Percentiles rank a stretch among this genome's conserved stretches.
These are phyloP conservation scores for Abramis brama DNA, from an alignment of 2,113 vertebrate species.

Conservation along the genomic window DNA sequence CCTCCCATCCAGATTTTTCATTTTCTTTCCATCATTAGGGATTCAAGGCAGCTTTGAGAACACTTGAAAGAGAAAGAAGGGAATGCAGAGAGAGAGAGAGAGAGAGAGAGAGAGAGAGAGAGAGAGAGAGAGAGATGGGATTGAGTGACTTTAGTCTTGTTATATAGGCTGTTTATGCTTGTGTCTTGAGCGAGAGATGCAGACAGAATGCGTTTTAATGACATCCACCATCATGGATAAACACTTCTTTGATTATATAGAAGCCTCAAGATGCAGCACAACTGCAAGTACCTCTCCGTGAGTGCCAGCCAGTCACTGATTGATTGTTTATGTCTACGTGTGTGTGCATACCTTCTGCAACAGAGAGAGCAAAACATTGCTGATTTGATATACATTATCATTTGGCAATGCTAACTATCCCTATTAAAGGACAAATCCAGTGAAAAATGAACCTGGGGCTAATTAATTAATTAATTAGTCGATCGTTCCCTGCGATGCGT, in stretches of 20 bases:
- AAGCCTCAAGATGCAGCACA: constrained; percentile 9
- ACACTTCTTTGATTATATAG: constrained; percentile 38
- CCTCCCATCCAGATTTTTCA: constrained; percentile 5
- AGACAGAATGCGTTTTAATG: constrained; percentile 23
- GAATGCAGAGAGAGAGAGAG: not conserved
- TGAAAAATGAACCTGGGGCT: too few relatives aligned
- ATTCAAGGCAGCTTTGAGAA: constrained; percentile 28
- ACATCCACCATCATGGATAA: constrained; percentile 21
- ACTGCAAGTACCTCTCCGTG: not conserved
- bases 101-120: too few relatives aligned
- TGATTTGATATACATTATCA: constrained; percentile 10
- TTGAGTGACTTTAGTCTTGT: constrained; percentile 11
- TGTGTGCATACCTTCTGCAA: not conserved
- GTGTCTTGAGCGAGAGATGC: not conserved
- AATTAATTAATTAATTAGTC: too few relatives aligned
- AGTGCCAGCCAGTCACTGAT: constrained; percentile 14
- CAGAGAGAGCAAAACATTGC: not conserved
- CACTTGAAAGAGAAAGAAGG: not conserved
- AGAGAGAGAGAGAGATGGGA: too few relatives aligned
- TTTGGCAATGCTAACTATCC: not conserved
- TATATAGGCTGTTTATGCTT: not conserved
- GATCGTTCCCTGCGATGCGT: too few relatives aligned
- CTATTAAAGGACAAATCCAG: too few relatives aligned
- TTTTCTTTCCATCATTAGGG: constrained; percentile 24
- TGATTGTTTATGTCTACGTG: constrained; percentile 17